These are phyloP conservation scores for Cryptus viduatorius DNA, from an alignment of 2,888 invertebrate genomes.

Conservation along the genomic window DNA sequence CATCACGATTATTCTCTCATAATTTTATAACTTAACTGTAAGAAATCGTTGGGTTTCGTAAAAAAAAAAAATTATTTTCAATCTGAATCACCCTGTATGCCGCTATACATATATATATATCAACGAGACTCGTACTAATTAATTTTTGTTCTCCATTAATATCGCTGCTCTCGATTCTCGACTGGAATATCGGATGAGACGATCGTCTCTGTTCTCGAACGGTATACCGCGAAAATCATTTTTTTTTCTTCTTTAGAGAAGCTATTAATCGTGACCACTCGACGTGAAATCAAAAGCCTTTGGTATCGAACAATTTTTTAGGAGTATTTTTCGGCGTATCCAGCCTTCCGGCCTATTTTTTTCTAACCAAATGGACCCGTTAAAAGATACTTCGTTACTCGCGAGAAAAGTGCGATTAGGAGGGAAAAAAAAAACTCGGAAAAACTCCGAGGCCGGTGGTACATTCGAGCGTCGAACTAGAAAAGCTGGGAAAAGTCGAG, in stretches of 20 bases:
- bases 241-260: not conserved
- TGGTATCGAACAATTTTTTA: constrained; percentile 1
- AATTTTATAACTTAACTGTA: too few species aligned
- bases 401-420: not conserved
- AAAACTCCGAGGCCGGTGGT: not conserved
- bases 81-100: too few species aligned
- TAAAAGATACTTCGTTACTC: not conserved
- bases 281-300: not conserved
- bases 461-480: constrained; percentile 14
- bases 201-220: constrained; percentile 27
- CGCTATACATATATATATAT: constrained; percentile 12
- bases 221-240: constrained; percentile 1
- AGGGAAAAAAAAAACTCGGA: not conserved
- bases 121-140: constrained; percentile 41
- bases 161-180: constrained; percentile 36
- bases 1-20: too few species aligned
- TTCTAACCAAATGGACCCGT: too few species aligned
- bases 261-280: constrained; percentile 12
- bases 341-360: not conserved
- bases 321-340: not conserved
- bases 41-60: too few species aligned
- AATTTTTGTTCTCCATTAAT: constrained; percentile 62
- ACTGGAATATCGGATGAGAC: constrained; percentile 34
- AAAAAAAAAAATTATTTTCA: too few species aligned
- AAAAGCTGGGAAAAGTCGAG: constrained; percentile 5